Base-by-base conservation (phyloP, 2,888 invertebrate species). In the Lordiphosa andalusiaca region DNA sequence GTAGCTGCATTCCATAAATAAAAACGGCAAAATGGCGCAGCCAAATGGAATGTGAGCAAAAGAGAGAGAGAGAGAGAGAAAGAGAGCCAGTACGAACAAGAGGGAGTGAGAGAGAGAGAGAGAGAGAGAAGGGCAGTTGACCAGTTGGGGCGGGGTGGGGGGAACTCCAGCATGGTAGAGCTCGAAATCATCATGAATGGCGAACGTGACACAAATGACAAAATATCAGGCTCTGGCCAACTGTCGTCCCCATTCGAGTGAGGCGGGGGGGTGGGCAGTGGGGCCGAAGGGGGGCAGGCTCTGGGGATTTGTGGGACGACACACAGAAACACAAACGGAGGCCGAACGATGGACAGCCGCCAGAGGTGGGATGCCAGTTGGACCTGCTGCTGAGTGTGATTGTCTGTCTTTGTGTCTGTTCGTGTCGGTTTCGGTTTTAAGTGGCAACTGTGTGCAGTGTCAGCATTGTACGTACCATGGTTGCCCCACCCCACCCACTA, bases 151-250 rank as follows among this genome's bases (percentile, higher is more conserved):
- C 5, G 21, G 36, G 6, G 25, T 25, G 25, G 25, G 25, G 25
- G 25, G 25, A 6, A 6, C 25, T 2, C 33, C 13, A 16, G 50
- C 23, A 46, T 4, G 6, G 39, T 30, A 9, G 57, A 56, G 64
- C 76, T 71, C 71, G 68, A 81, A 83, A 85, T 84, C 80, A 83
- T 80, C 78, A 84, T 81, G 84, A 81, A 85, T 78, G 76, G 82
- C 67, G 85, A 85, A 85, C 85, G 85, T 85, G 85, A 85, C 84
- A 85, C 74, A 85, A 85, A 86, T 85, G 85, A 86, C 85, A 86
- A 86, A 80, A 84, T 80, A 80, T 80, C 84, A 76, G 69, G 71
- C 58, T 44, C 44, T 30, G 30, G 30, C 30, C 71, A 50, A 63
- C 63, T 55, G 46, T 64, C 50, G 60, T 60, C 60, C 25, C 25